Base-by-base conservation (phyloP, 2,888 invertebrate species). In the Spisula subtruncata region DNA sequence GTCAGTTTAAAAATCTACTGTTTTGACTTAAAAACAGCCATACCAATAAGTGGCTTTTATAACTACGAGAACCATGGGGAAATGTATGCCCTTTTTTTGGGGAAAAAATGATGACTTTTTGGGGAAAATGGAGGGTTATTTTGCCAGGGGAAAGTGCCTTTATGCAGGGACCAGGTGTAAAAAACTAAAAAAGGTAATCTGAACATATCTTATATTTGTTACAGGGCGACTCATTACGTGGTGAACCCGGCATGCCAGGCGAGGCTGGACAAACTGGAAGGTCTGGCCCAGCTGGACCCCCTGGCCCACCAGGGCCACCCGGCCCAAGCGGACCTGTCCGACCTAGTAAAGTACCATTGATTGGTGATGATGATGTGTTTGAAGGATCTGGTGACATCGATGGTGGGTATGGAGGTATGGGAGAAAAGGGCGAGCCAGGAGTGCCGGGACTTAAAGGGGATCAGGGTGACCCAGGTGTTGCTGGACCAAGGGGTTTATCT, bases 401-500 rank as follows among this genome's bases (percentile, higher is more conserved):
- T 4, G 41, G 60, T 10, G 89, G 80, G 6, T 41, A 25, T 14
- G 89, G 90, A 6, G 89, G 84, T 16, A 90, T 87, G 60, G 92
- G 92, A 56, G 92, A 90, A 14, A 85, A 66, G 32, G 91, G 91
- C 18, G 83, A 85, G n/a, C 35, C 16, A 16, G 87, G 87, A 18
- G 80, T 48, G 0, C 41, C 60, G 35, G 93, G 93, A 8, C 75
- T 83, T 25, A 81, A 84, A 25, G 95, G 95, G 80, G 92, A 92
- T 0, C 83, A 84, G 10, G 95, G 95, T 12, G 25, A 85, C 1
- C 92, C 92, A 0, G 95, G 95, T 4, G 66, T 88, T 16, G 46
- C 87, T 25, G 95, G 95, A 32, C 86, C 87, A 6, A 90, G 88
- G n/a, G 95, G 95, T 18, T 82, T 92, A n/a, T 92, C 91, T 16